These are phyloP conservation scores for Lepidochitona cinerea DNA, from an alignment of 2,888 invertebrate genomes.

Conservation along the genomic window DNA sequence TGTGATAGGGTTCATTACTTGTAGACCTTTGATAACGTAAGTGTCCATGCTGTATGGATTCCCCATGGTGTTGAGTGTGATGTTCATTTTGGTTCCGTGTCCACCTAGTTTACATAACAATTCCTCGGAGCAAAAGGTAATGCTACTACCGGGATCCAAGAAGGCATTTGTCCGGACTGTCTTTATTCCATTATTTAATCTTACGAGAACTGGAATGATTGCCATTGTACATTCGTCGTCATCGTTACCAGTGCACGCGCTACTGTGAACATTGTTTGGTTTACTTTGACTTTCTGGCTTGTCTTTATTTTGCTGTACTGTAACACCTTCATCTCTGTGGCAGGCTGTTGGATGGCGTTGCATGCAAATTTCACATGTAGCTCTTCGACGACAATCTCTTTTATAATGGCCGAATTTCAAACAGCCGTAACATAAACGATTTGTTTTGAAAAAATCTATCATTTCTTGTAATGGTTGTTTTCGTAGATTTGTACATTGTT, in stretches of 20 bases:
- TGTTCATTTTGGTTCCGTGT: neutral
- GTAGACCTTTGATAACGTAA: constrained; percentile 3
- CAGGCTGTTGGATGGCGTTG: no score
- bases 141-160: constrained; percentile 12
- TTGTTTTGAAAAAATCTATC: no score
- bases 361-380: no score
- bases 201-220: constrained; percentile 12
- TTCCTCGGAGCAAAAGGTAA: constrained; percentile 7
- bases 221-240: constrained; percentile 9
- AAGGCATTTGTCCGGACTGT: constrained; percentile 8
- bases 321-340: no score
- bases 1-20: constrained; percentile 8
- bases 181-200: neutral
- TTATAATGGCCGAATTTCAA: no score
- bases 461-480: no score
- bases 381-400: no score
- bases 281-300: no score
- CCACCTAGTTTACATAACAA: neutral
- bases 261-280: neutral
- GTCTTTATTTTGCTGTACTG: no score
- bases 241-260: neutral
- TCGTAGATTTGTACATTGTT: no score
- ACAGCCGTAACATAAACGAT: no score
- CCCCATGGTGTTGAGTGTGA: constrained; percentile 13
- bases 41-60: neutral